Base-by-base conservation (phyloP, 2,797 vertebrate genomes). In the Echeneis naucrates region DNA sequence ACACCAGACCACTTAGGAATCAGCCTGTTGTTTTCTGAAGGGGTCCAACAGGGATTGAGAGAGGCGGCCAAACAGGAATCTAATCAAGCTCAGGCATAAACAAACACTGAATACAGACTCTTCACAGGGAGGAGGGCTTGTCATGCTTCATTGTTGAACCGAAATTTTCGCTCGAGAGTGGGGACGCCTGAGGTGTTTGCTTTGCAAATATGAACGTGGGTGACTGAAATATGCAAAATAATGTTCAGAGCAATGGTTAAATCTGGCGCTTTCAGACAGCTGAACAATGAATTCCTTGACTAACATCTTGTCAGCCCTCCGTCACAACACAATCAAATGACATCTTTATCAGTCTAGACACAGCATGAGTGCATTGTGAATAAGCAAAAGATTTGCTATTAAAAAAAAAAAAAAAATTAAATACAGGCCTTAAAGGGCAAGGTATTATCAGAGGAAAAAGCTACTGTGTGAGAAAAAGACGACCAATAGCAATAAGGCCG, bases 11-110 rank as follows among this genome's bases (percentile, higher is more conserved):
- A 89, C 89, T 83, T 75, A 86, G 85, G 87, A 88, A 87, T 90
- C 80, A 84, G 81, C 76, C 72, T 75, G 77, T 76, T 90, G 77
- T 85, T 88, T 88, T 90, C 78, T 88, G 73, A 87, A 32, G 69
- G 72, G 74, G 82, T 87, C 86, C 87, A 87, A 77, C 72, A 69
- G 81, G 87, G 79, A 89, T 60, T 79, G 80, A 85, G 73, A 89
- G 79, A 75, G 74, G 76, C 83, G 89, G 81, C 78, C 79, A 88
- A 91, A 93, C 75, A 86, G 48, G 80, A 89, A 88, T 88, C 86
- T 85, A 92, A 92, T 90, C 92, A 88, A 82, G 86, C 83, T 78
- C 71, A 68, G 74, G 76, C 87, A 85, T 73, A 87, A 90, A 91
- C 87, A 92, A 90, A 91, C 85, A 89, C 78, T 79, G 72, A 88